Evolutionary conservation across 2,797 vertebrate genomes (phyloP).

Genomic region (Malurus splendens): DNA sequence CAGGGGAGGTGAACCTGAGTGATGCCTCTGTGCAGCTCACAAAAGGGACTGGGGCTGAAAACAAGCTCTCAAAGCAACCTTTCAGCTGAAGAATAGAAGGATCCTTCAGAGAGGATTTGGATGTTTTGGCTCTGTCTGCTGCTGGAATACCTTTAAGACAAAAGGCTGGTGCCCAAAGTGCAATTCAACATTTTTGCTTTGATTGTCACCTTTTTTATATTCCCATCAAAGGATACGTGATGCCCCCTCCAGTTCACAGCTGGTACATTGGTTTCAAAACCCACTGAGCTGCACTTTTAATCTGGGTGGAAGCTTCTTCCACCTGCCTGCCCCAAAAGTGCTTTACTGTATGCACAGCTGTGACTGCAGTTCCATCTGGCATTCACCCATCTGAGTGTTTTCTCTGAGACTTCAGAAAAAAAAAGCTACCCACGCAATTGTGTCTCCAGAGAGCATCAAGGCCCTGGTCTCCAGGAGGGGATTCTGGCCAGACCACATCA

Average conservation of each 20-base stretch:
- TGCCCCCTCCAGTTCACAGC: conserved; percentile 4
- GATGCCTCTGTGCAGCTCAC: conserved; percentile 2
- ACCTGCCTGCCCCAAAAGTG: not conserved
- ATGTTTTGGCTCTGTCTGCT: conserved; percentile 5
- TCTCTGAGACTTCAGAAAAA: not conserved
- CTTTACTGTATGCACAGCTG: conserved; percentile 18
- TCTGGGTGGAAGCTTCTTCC: not conserved
- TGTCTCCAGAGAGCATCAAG: not conserved
- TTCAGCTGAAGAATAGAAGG: not conserved
- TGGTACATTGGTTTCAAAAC: conserved; percentile 6
- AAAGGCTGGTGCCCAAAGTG: not conserved
- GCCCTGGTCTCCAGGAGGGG: not conserved
- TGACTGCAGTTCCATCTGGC: not conserved
- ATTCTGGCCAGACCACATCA: not conserved
- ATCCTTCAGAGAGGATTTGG: conserved; percentile 6
- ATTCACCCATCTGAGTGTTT: not conserved
- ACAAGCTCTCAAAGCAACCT: conserved; percentile 2
- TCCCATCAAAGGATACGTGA: conserved; percentile 11
- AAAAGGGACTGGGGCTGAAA: conserved; percentile 7
- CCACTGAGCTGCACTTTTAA: not conserved
- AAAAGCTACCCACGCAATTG: not conserved
- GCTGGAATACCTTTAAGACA: conserved; percentile 17
- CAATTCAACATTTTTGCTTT: conserved; percentile 44
- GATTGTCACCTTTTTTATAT: conserved; percentile 16
- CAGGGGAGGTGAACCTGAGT: conserved; percentile 11